A percentile compares a stretch with the other conserved stretches of the same genome.
Evolutionary conservation across 2,113 vertebrate genomes (phyloP).

Genomic region (Phalacrocorax aristotelis): DNA sequence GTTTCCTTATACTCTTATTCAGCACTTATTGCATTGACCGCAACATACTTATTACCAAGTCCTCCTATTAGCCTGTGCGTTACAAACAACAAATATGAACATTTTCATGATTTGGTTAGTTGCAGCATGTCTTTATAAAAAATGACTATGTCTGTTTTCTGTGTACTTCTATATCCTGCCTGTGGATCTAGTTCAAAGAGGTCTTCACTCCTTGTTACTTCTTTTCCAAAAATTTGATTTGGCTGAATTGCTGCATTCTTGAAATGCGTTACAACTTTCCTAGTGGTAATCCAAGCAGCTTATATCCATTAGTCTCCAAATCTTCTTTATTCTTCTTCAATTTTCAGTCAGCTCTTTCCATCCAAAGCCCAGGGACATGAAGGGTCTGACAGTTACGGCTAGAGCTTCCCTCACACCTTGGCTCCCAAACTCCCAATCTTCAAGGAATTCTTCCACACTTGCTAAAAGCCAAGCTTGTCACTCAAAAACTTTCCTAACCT

Average conservation of each 20-base stretch:
- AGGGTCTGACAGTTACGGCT: background rate
- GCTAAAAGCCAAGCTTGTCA: background rate
- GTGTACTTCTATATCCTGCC: background rate
- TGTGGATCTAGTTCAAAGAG: background rate
- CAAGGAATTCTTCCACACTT: background rate
- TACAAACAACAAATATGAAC: background rate
- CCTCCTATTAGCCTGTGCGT: background rate
- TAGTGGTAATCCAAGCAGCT: background rate
- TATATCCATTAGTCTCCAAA: background rate
- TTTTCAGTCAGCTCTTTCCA: background rate
- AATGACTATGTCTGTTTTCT: background rate
- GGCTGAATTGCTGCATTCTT: background rate
- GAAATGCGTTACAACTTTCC: background rate
- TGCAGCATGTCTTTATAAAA: background rate
- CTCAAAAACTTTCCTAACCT: background rate
- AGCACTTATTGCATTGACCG: background rate
- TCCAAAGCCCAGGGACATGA: background rate
- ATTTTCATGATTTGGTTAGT: background rate
- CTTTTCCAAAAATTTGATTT: background rate
- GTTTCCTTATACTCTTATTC: background rate
- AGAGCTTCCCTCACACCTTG: background rate
- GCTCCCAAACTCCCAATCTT: background rate
- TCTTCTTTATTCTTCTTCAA: background rate
- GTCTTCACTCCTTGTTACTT: background rate
- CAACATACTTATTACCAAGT: background rate